Evolutionary conservation across 2,797 vertebrate species (phyloP).

Genomic region (Hypotaenidia okinawae): DNA sequence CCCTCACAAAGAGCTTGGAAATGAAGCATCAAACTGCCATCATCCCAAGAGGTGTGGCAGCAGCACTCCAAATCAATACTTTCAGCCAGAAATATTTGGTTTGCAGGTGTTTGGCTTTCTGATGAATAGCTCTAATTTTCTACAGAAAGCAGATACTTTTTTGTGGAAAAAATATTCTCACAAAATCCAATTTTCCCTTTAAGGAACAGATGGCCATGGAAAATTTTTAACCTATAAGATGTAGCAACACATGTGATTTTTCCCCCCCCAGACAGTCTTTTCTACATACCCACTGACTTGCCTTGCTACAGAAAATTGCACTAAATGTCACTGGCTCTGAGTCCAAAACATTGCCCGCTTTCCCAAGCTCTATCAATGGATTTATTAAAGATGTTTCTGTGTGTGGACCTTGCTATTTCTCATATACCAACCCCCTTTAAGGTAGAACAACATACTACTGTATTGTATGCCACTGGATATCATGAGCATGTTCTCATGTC

Average conservation of each 20-base stretch:
- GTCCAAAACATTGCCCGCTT: not conserved
- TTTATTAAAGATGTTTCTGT: not conserved
- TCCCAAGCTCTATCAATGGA: not conserved
- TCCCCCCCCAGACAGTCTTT: not conserved
- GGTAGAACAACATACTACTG: not conserved
- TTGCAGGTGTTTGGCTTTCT: constrained; percentile 48
- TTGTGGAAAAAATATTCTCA: not conserved
- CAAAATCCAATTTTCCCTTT: constrained; percentile 36
- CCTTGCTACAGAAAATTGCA: not conserved
- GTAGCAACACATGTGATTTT: not conserved
- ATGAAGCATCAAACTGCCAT: not conserved
- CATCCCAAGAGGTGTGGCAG: not conserved
- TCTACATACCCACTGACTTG: not conserved
- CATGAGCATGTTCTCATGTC: accelerated
- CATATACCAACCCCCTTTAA: not conserved
- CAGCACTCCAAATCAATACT: not conserved
- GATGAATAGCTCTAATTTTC: constrained; percentile 48
- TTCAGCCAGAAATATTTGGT: constrained; percentile 34
- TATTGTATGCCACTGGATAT: not conserved
- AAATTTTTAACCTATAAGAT: not conserved
- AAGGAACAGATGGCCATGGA: constrained; percentile 1
- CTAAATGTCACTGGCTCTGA: not conserved
- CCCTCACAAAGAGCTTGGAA: not conserved
- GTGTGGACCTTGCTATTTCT: not conserved
- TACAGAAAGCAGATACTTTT: constrained; percentile 3